A percentile compares a stretch with the other conserved stretches of the same genome.
Conservation (phyloP, 2,888 invertebrate genomes). For the Torymus aiolomorphi region DNA sequence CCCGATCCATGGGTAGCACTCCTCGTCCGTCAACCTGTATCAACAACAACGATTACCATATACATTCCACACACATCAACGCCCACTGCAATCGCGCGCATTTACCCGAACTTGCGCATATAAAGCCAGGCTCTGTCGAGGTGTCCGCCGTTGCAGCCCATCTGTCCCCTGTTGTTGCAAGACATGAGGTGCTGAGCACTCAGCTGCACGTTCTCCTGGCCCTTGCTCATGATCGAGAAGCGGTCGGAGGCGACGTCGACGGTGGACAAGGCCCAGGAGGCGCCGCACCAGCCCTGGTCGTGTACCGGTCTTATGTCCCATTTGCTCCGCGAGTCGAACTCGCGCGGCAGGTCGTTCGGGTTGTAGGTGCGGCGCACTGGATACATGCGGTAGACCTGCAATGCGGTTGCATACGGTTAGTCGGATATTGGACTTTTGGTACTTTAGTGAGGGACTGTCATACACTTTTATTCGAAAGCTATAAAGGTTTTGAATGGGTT, state of each 20-base stretch:
- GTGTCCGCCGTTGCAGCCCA: constrained; percentile 91
- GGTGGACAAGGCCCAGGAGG: constrained; percentile 95
- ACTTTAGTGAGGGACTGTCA: no score
- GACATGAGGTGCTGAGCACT: constrained; percentile 92
- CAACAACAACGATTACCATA: no score
- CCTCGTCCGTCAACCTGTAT: constrained; percentile 87
- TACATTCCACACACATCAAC: no score
- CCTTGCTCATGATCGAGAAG: constrained; percentile 90
- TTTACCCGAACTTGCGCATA: constrained; percentile 85
- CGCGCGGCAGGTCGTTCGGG: constrained; percentile 79
- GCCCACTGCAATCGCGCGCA: no score
- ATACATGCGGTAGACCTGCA: constrained; percentile 76
- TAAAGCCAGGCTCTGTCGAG: constrained; percentile 95
- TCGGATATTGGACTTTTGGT: not conserved
- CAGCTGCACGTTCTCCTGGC: constrained; percentile 83
- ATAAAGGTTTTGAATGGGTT: no score
- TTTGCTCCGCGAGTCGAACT: constrained; percentile 85
- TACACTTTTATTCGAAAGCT: no score
- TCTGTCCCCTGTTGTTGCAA: constrained; percentile 87
- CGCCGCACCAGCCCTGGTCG: constrained; percentile 88
- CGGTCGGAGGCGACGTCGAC: constrained; percentile 88
- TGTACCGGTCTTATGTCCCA: constrained; percentile 87
- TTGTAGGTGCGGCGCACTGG: constrained; percentile 80
- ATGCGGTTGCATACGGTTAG: not conserved
- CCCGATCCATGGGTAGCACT: constrained; percentile 90